A percentile compares a stretch with the other conserved stretches of the same genome.
Conservation (phyloP, 2,113 vertebrate genomes). For the Chrysemys picta region DNA sequence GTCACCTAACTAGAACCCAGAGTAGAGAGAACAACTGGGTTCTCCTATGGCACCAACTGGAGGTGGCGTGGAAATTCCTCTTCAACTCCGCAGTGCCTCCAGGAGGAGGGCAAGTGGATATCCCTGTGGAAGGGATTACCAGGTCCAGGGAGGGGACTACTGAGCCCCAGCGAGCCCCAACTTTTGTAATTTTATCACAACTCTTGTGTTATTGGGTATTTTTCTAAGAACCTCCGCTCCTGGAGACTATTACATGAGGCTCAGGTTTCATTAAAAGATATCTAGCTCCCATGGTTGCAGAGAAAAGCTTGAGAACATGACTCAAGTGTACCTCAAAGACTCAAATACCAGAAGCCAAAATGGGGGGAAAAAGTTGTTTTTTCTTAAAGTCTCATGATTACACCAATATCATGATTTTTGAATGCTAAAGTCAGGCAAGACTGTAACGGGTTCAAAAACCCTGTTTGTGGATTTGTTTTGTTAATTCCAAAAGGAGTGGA, state of each 20-base stretch:
- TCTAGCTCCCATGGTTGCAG: neutral
- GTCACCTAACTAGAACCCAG: neutral
- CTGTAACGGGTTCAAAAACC: no score
- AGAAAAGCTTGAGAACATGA: neutral
- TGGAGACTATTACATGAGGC: neutral
- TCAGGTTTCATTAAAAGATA: neutral
- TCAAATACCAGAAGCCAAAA: neutral
- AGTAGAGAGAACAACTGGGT: neutral
- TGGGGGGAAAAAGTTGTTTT: no score
- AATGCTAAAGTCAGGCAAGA: no score
- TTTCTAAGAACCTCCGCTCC: neutral
- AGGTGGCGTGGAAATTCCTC: neutral
- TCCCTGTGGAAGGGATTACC: neutral
- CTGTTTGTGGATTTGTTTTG: no score
- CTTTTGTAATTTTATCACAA: neutral
- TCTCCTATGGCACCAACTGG: neutral
- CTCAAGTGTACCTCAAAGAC: neutral
- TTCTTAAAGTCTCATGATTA: no score
- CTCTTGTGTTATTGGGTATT: neutral
- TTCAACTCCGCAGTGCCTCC: neutral
- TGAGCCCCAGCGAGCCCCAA: neutral
- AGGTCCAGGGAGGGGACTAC: neutral
- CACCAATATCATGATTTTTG: no score
- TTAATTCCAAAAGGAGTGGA: no score
- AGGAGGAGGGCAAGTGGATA: neutral